phyloP scores from a whole-genome alignment of 1,140 invertebrate species.

The Phthorimaea operculella region DNA sequence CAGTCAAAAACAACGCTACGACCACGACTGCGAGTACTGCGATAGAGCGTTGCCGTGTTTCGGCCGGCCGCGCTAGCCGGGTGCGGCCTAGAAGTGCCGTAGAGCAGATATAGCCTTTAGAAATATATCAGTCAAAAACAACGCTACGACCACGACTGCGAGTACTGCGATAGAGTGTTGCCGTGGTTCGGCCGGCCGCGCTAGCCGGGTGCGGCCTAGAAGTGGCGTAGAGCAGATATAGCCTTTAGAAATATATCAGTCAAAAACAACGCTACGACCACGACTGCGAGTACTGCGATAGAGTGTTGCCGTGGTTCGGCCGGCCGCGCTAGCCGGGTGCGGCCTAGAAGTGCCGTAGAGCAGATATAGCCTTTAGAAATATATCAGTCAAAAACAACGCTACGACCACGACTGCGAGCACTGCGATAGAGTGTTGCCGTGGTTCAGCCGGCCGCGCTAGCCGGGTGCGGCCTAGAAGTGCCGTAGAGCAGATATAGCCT shows the following conservation, averaged over 20 bases:
- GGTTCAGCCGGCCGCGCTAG: constrained; percentile 20
- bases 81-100: no score
- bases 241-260: constrained; percentile 23
- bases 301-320: constrained; percentile 39
- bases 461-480: no score
- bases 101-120: no score
- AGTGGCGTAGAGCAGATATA: no score
- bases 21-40: constrained; percentile 45
- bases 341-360: no score
- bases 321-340: no score
- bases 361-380: no score
- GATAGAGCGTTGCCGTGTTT: constrained; percentile 45
- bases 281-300: constrained; percentile 50
- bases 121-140: constrained; percentile 46
- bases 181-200: constrained; percentile 24
- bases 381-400: constrained; percentile 57
- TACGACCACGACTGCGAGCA: constrained; percentile 45
- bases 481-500: no score
- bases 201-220: not conserved
- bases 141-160: constrained; percentile 43
- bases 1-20: constrained; percentile 52
- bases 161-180: constrained; percentile 48
- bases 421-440: constrained; percentile 45
- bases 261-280: constrained; percentile 49
- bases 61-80: constrained; percentile 9